phyloP scores from a whole-genome alignment of 2,888 invertebrate genomes.

The Megamerina dolium region DNA sequence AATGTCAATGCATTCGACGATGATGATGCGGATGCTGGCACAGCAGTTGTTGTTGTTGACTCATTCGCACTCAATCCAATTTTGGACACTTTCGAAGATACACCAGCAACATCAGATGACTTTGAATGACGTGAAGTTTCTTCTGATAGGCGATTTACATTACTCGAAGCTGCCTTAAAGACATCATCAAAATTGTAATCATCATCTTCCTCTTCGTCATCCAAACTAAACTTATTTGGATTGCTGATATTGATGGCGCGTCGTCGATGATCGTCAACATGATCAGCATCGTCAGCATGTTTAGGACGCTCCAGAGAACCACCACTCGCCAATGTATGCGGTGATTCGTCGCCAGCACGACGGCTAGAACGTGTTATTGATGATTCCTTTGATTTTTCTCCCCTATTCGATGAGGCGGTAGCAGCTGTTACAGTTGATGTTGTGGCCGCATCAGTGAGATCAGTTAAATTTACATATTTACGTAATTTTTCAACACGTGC shows the following conservation, averaged over 20 bases:
- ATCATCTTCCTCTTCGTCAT: conserved; percentile 67
- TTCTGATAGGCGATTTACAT: conserved; percentile 60
- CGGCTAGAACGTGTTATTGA: conserved; percentile 13
- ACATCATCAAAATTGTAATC: conserved; percentile 82
- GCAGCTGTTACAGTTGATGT: conserved; percentile 4
- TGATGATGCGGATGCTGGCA: conserved; percentile 23
- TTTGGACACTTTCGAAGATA: conserved; percentile 6
- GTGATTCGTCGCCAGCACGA: conserved; percentile 17
- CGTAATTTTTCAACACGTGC: conserved; percentile 70
- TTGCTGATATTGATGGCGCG: conserved; percentile 27
- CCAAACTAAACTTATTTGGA: conserved; percentile 48
- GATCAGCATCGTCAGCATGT: conserved; percentile 27
- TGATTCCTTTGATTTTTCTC: conserved; percentile 6
- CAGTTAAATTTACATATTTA: conserved; percentile 63
- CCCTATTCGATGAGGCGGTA: conserved; percentile 2
- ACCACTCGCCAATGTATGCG: conserved; percentile 10
- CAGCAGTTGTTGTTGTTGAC: too few species aligned
- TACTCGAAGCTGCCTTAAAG: conserved; percentile 68
- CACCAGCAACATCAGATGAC: conserved; percentile 9
- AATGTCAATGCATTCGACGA: conserved; percentile 34
- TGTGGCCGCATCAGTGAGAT: conserved; percentile 28
- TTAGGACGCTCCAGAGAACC: conserved; percentile 11
- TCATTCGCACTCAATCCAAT: conserved; percentile 29
- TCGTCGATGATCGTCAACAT: conserved; percentile 25
- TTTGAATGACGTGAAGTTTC: conserved; percentile 34